Conservation (phyloP, 2,888 invertebrate genomes). For the Watsonalla binaria region DNA sequence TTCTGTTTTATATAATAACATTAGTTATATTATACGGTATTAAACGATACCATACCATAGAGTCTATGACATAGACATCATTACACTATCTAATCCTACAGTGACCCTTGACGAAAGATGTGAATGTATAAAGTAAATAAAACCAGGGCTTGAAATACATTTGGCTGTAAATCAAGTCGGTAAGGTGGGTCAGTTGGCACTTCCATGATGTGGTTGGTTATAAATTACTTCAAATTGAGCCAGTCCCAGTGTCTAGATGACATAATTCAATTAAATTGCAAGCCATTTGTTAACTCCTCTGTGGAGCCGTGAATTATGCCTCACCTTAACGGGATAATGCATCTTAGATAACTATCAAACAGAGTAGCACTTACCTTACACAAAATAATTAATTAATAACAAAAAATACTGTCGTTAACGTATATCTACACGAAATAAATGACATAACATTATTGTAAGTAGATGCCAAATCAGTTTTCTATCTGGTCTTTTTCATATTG, state of each 20-base stretch:
- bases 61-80: too few species aligned
- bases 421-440: neutral
- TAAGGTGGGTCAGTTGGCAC: slow-evolving; percentile 5
- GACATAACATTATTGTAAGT: too few species aligned
- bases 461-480: too few species aligned
- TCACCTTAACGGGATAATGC: slow-evolving; percentile 14
- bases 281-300: slow-evolving; percentile 46
- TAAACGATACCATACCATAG: too few species aligned
- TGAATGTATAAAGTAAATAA: too few species aligned
- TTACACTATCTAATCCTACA: too few species aligned
- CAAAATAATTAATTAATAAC: too few species aligned
- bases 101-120: too few species aligned
- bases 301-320: slow-evolving; percentile 40
- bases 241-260: slow-evolving; percentile 50
- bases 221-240: slow-evolving; percentile 60
- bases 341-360: neutral
- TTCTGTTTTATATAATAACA: too few species aligned
- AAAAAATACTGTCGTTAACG: too few species aligned
- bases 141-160: neutral
- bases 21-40: too few species aligned
- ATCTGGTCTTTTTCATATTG: too few species aligned
- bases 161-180: neutral
- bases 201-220: slow-evolving; percentile 37
- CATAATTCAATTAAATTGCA: slow-evolving; percentile 66
- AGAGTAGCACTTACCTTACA: neutral